A percentile compares a stretch with the other conserved stretches of the same genome.
Conservation (phyloP, 2,797 vertebrate species). For the Melanotaenia parkinsoni region DNA sequence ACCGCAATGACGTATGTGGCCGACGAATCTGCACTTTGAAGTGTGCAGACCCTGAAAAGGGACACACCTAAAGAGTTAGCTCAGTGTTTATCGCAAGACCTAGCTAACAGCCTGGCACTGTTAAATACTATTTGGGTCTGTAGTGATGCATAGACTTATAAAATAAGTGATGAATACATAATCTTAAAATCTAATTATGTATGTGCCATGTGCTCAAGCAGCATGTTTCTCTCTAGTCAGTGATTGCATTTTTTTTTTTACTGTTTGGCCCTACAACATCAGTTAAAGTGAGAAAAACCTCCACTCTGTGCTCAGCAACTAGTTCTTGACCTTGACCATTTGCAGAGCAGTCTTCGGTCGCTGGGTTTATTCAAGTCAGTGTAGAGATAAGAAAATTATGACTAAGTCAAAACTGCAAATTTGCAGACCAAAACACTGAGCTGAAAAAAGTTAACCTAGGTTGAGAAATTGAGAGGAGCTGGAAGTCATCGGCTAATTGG, state of each 20-base stretch:
- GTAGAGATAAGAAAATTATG: too few species aligned
- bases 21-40: too few species aligned
- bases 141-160: not conserved
- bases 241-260: not conserved
- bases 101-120: conserved; percentile 15
- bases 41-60: too few species aligned
- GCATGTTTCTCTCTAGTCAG: not conserved
- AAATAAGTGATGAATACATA: not conserved
- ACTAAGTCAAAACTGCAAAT: too few species aligned
- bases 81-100: conserved; percentile 31
- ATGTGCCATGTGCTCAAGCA: not conserved
- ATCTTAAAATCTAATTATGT: not conserved
- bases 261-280: not conserved
- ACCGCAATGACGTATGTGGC: too few species aligned
- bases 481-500: too few species aligned
- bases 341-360: not conserved
- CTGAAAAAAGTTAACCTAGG: not conserved
- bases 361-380: not conserved
- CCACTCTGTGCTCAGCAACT: not conserved
- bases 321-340: not conserved
- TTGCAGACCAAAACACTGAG: not conserved
- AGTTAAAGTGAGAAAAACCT: not conserved
- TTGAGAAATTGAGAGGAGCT: too few species aligned
- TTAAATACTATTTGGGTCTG: not conserved
- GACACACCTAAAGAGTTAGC: not conserved